A percentile compares a stretch with the other conserved stretches of the same genome.
These are phyloP conservation scores for Arrhopalites spinosus DNA, from an alignment of 2,888 invertebrate genomes.

Conservation along the genomic window DNA sequence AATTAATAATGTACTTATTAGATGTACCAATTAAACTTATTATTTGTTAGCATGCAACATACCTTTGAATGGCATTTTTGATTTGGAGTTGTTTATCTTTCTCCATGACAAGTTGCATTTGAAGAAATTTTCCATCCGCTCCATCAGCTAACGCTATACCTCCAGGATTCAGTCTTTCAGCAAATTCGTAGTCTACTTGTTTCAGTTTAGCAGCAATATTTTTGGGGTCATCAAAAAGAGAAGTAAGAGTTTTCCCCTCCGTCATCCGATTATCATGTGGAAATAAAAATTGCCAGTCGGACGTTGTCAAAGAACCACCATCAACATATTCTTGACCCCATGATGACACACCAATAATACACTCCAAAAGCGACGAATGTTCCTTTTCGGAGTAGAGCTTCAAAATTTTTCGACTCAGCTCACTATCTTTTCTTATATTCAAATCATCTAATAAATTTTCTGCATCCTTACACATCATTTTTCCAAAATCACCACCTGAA, in stretches of 20 bases:
- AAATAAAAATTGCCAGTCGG: background rate
- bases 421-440: constrained; percentile 37
- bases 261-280: background rate
- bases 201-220: background rate
- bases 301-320: no score
- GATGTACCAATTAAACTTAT: no score
- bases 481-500: constrained; percentile 43
- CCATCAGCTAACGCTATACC: background rate
- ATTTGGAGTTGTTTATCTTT: constrained; percentile 15
- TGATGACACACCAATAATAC: constrained; percentile 34
- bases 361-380: constrained; percentile 48
- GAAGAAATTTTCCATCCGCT: constrained; percentile 15
- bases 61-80: constrained; percentile 15
- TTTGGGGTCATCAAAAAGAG: background rate
- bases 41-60: no score
- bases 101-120: constrained; percentile 24
- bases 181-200: background rate
- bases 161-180: background rate
- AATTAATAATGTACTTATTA: no score
- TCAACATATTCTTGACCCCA: background rate
- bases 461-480: constrained; percentile 44
- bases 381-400: constrained; percentile 46
- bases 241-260: background rate
- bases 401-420: constrained; percentile 41
- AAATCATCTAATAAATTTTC: constrained; percentile 46